Evolutionary conservation across 92 coral and sea anemone genomes (phyloP).

Genomic region (Epizoanthus scotinus): DNA sequence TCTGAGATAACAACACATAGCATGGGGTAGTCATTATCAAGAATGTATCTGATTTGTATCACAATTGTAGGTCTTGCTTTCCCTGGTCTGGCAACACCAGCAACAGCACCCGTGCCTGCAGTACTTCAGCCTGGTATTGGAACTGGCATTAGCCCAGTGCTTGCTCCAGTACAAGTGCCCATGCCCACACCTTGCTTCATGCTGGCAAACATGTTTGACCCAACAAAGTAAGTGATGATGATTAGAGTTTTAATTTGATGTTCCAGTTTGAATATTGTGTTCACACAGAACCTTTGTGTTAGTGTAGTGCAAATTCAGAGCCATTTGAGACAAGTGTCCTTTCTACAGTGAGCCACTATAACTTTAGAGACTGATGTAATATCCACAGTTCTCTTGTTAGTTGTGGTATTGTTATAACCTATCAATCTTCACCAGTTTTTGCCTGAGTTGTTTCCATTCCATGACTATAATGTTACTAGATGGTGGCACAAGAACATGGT

Average conservation of each 20-base stretch:
- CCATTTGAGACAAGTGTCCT: neutral
- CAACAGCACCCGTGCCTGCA: slow-evolving; percentile 64
- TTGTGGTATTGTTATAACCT: too few relatives aligned
- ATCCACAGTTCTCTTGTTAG: too few relatives aligned
- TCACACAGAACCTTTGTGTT: neutral
- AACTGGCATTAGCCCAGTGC: slow-evolving; percentile 42
- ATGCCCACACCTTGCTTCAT: slow-evolving; percentile 93
- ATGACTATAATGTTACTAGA: too few relatives aligned
- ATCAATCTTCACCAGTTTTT: neutral
- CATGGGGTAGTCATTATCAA: too few relatives aligned
- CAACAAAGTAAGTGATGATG: slow-evolving; percentile 79
- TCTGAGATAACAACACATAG: neutral
- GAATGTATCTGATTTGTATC: slow-evolving; percentile 2
- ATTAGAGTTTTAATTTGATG: neutral
- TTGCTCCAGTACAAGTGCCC: slow-evolving; percentile 74
- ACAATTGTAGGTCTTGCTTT: slow-evolving; percentile 71
- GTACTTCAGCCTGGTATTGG: slow-evolving; percentile 38
- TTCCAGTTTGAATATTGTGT: neutral
- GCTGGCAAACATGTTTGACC: slow-evolving; percentile 98
- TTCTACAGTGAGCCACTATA: too few relatives aligned
- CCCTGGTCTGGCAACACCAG: slow-evolving; percentile 70
- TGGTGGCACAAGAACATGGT: too few relatives aligned
- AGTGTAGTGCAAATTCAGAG: neutral
- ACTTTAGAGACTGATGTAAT: too few relatives aligned
- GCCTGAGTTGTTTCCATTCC: neutral